A percentile compares a stretch with the other conserved stretches of the same genome.
phyloP scores from a whole-genome alignment of 2,113 vertebrate species.

The Micromys minutus region DNA sequence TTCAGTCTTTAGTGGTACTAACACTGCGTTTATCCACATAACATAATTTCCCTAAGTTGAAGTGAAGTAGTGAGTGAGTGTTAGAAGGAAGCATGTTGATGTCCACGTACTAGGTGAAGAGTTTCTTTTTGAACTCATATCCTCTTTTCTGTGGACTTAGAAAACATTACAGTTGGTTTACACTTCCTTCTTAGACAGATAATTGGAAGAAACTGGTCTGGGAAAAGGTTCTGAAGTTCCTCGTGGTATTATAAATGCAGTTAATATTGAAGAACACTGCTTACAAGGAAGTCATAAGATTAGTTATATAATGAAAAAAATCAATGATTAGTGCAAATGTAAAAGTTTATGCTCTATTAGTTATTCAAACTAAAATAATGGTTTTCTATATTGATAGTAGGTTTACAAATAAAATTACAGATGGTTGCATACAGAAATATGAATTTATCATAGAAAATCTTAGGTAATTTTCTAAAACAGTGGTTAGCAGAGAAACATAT shows the following conservation, averaged over 20 bases:
- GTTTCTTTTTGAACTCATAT: neutral
- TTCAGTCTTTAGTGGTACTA: neutral
- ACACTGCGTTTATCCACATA: neutral
- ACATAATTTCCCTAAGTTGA: neutral
- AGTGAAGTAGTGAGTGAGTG: neutral
- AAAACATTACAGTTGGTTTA: neutral
- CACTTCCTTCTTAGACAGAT: neutral
- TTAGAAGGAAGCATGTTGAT: neutral
- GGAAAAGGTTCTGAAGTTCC: neutral
- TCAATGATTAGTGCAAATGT: neutral
- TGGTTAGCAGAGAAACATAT: neutral
- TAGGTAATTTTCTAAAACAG: conserved; percentile 43
- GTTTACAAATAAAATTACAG: conserved; percentile 59
- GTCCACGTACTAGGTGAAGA: neutral
- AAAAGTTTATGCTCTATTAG: conserved; percentile 15
- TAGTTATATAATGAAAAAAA: conserved; percentile 20
- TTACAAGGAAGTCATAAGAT: conserved; percentile 18
- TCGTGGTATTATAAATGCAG: neutral
- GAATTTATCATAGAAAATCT: conserved; percentile 56
- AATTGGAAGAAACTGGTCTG: neutral
- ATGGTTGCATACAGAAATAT: neutral
- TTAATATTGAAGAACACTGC: neutral
- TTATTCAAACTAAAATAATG: conserved; percentile 50
- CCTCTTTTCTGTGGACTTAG: neutral
- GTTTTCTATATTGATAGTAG: conserved; percentile 24